Percentiles rank a stretch among this genome's conserved stretches.
Evolutionary conservation across 2,797 vertebrate genomes (phyloP).

Genomic region (Pagetopsis macropterus): DNA sequence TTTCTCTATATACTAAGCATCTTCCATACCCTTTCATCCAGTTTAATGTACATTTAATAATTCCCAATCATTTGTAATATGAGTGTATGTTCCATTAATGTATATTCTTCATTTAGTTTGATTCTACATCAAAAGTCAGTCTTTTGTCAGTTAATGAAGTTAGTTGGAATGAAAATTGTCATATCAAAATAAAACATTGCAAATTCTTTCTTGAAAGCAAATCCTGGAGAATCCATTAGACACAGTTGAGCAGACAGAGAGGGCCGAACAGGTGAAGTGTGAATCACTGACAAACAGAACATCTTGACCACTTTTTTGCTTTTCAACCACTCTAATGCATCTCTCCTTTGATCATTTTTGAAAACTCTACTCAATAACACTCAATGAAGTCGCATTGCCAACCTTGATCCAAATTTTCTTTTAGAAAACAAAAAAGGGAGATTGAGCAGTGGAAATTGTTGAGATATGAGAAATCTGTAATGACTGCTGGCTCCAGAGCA

Average conservation of each 20-base stretch:
- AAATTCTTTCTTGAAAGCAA: no score
- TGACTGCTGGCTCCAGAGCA: slow-evolving; percentile 28
- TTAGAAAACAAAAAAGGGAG: slow-evolving; percentile 14
- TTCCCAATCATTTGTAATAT: no score
- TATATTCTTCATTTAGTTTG: no score
- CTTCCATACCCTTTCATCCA: no score
- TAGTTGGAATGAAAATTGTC: background rate
- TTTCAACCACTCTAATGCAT: background rate
- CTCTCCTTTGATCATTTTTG: background rate
- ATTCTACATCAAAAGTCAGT: no score
- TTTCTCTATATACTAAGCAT: background rate
- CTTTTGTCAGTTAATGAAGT: background rate
- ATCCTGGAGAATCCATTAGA: no score
- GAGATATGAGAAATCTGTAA: slow-evolving; percentile 14
- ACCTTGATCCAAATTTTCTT: slow-evolving; percentile 30
- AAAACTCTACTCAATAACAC: background rate
- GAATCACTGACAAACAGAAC: background rate
- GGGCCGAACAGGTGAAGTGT: no score
- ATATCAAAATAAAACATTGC: background rate
- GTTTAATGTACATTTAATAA: no score
- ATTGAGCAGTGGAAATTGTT: slow-evolving; percentile 24
- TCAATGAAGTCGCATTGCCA: slow-evolving; percentile 12
- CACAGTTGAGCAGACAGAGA: no score
- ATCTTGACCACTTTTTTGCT: background rate
- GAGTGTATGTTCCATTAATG: no score